These are phyloP conservation scores for Lithophane leautieri DNA, from an alignment of 2,888 invertebrate species.

Conservation along the genomic window DNA sequence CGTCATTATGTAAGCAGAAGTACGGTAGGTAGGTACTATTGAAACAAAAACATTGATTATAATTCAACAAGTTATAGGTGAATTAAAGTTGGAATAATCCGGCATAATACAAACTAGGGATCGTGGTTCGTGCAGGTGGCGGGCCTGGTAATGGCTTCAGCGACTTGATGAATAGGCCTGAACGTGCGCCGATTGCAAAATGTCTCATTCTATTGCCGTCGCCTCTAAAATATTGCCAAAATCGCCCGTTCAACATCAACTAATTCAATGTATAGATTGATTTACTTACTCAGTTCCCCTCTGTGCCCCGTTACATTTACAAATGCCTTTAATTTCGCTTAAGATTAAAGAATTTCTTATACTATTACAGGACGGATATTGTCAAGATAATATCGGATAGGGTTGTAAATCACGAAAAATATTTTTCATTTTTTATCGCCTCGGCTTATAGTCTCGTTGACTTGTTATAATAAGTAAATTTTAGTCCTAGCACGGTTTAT, in stretches of 20 bases:
- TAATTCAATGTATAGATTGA: constrained; percentile 89
- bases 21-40: constrained; percentile 3
- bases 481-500: constrained; percentile 43
- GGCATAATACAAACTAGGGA: constrained; percentile 83
- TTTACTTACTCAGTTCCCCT: constrained; percentile 77
- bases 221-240: constrained; percentile 86
- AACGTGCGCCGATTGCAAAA: constrained; percentile 86
- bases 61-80: constrained; percentile 79
- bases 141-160: constrained; percentile 84
- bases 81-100: constrained; percentile 84
- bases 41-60: constrained; percentile 64
- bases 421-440: constrained; percentile 51
- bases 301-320: constrained; percentile 72
- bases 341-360: constrained; percentile 77
- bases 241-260: constrained; percentile 86
- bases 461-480: constrained; percentile 58
- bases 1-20: constrained; percentile 30
- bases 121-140: constrained; percentile 86
- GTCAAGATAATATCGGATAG: constrained; percentile 69
- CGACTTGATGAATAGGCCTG: constrained; percentile 87
- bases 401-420: constrained; percentile 68
- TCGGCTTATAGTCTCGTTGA: constrained; percentile 61
- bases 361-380: constrained; percentile 71
- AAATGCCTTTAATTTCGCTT: constrained; percentile 85
- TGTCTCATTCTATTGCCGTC: constrained; percentile 83